phyloP scores from a whole-genome alignment of 2,888 invertebrate genomes.

The Cephus rjabovi region DNA sequence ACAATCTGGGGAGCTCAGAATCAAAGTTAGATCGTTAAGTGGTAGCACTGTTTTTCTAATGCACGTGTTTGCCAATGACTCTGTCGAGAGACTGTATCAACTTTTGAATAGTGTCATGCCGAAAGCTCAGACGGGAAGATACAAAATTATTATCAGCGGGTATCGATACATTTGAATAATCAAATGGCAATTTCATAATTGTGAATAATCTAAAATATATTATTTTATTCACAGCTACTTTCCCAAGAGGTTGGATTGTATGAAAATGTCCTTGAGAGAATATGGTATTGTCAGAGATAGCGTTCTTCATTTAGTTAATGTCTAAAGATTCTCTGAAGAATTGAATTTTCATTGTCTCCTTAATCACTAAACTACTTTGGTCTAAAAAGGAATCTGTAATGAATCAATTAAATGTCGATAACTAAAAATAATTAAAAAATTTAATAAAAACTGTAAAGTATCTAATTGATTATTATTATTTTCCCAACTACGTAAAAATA shows the following conservation, averaged over 20 bases:
- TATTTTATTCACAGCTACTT: slow-evolving; percentile 39
- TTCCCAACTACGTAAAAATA: background rate
- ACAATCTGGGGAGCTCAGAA: slow-evolving; percentile 42
- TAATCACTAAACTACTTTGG: too few species aligned
- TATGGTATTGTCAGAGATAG: slow-evolving; percentile 55
- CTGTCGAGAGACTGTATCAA: slow-evolving; percentile 52
- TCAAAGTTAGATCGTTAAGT: slow-evolving; percentile 54
- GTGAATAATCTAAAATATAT: background rate
- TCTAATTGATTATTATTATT: background rate
- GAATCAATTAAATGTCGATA: background rate
- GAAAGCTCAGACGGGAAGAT: slow-evolving; percentile 39
- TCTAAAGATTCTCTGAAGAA: slow-evolving; percentile 27
- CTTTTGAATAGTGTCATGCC: slow-evolving; percentile 49
- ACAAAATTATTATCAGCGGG: slow-evolving; percentile 58
- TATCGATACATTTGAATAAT: slow-evolving; percentile 25
- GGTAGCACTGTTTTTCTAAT: slow-evolving; percentile 56
- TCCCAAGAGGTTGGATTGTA: slow-evolving; percentile 46
- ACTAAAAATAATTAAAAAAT: background rate
- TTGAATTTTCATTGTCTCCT: background rate
- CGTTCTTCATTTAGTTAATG: slow-evolving; percentile 55
- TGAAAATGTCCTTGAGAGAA: slow-evolving; percentile 42
- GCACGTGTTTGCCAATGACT: slow-evolving; percentile 51
- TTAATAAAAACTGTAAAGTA: background rate
- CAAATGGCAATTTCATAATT: background rate
- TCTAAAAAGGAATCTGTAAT: background rate